Conservation (phyloP, 30 jellyfish, hydroid and myxozoan genomes). For the Catostylus mosaicus region DNA sequence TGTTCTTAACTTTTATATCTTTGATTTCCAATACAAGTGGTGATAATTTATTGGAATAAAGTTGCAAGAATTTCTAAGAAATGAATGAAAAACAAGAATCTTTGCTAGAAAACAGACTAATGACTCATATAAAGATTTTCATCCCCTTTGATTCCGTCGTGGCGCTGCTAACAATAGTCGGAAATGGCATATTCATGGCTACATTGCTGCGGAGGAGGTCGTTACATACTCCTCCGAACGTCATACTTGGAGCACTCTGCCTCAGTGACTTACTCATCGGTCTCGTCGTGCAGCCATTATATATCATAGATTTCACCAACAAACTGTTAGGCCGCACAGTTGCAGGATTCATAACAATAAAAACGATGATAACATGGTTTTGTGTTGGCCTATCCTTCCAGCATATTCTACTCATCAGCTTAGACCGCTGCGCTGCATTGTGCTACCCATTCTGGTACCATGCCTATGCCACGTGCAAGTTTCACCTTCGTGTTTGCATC, state of each 20-base stretch:
- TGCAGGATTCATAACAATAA: not conserved
- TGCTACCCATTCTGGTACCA: constrained; percentile 42
- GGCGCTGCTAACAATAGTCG: constrained; percentile 13
- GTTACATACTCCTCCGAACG: constrained; percentile 48
- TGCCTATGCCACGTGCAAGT: constrained; percentile 2
- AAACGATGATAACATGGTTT: not conserved
- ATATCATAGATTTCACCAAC: not conserved
- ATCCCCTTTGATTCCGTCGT: constrained; percentile 9
- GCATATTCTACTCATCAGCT: constrained; percentile 20
- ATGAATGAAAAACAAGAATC: too few species aligned
- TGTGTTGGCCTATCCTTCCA: constrained; percentile 29
- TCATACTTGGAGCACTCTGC: constrained; percentile 44
- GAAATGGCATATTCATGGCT: constrained; percentile 25
- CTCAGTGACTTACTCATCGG: constrained; percentile 49
- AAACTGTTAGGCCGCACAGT: not conserved
- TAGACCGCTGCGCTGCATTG: constrained; percentile 31
- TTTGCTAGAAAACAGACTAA: not conserved
- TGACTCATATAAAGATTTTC: not conserved
- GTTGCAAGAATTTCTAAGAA: too few species aligned
- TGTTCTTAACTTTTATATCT: too few species aligned
- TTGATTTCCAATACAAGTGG: too few species aligned
- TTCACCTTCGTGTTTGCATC: not conserved
- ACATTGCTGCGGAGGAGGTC: not conserved
- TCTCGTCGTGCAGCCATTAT: constrained; percentile 37
- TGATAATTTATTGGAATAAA: too few species aligned